Percentiles rank a stretch among this genome's conserved stretches.
phyloP scores from a whole-genome alignment of 1,140 invertebrate species.

The Conus ventricosus region DNA sequence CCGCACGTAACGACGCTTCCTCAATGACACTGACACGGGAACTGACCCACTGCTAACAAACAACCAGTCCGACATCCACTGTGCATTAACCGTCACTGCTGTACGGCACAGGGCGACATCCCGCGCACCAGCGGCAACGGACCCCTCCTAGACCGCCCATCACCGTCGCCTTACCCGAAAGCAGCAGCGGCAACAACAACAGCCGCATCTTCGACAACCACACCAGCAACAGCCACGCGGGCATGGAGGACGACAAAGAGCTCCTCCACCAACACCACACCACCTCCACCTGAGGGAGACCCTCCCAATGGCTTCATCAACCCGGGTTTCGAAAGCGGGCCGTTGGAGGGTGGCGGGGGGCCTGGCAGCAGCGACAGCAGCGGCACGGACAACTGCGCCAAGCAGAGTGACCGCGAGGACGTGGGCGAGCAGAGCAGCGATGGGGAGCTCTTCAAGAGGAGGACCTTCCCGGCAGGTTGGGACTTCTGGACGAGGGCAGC shows the following conservation, averaged over 20 bases:
- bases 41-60: not conserved
- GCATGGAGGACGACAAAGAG: constrained; percentile 34
- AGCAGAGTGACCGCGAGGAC: constrained; percentile 22
- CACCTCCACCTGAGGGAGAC: constrained; percentile 22
- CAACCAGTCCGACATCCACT: not conserved
- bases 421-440: constrained; percentile 18
- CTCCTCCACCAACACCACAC: constrained; percentile 22
- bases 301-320: constrained; percentile 54
- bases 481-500: not conserved
- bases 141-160: constrained; percentile 56
- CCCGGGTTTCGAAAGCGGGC: constrained; percentile 49
- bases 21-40: too few relatives aligned
- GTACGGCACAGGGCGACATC: not conserved
- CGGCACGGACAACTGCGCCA: constrained; percentile 42
- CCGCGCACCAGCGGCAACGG: constrained; percentile 50
- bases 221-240: not conserved
- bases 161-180: constrained; percentile 39
- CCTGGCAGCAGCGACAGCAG: constrained; percentile 56
- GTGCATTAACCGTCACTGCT: not conserved
- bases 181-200: not conserved
- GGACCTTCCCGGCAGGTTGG: constrained; percentile 11
- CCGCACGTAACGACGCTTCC: too few relatives aligned
- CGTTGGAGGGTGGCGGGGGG: constrained; percentile 31
- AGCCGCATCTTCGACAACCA: not conserved
- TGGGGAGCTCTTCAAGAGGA: constrained; percentile 26